Evolutionary conservation across 2,888 invertebrate genomes (phyloP).

Genomic region (Entomobrya multifasciata): DNA sequence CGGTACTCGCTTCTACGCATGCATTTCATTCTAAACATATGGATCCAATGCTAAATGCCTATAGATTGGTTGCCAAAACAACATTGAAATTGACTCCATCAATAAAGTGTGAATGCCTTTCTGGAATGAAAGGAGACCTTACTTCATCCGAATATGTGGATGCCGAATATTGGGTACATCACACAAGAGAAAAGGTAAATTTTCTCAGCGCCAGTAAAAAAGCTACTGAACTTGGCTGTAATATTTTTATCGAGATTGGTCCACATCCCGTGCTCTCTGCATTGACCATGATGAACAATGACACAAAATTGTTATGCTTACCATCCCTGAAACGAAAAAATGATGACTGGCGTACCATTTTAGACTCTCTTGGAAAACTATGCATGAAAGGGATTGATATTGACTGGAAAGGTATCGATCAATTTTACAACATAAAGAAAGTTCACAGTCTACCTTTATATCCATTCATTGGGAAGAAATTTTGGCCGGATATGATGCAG

Average conservation of each 20-base stretch:
- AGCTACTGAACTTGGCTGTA: conserved; percentile 51
- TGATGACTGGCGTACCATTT: conserved; percentile 52
- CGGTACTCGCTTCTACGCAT: conserved; percentile 66
- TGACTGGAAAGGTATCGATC: conserved; percentile 62
- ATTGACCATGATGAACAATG: conserved; percentile 48
- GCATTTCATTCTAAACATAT: conserved; percentile 75
- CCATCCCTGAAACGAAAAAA: conserved; percentile 65
- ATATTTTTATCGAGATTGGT: conserved; percentile 68
- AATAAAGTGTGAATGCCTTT: conserved; percentile 65
- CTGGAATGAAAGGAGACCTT: conserved; percentile 68
- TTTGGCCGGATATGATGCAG: conserved; percentile 42
- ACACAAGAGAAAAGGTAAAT: conserved; percentile 72
- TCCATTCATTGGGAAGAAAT: conserved; percentile 67
- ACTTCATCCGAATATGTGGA: conserved; percentile 23
- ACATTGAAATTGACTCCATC: not conserved
- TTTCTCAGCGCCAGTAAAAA: conserved; percentile 65
- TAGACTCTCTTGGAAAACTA: conserved; percentile 53
- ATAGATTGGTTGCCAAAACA: conserved; percentile 43
- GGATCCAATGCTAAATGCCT: conserved; percentile 71
- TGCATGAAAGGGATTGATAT: conserved; percentile 61
- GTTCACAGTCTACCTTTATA: conserved; percentile 54
- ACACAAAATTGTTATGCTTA: conserved; percentile 29
- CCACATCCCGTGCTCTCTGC: conserved; percentile 70
- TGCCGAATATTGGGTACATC: conserved; percentile 72
- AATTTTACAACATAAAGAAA: conserved; percentile 33